Base-by-base conservation (phyloP, 1,140 invertebrate species). In the Plectus sambesii region DNA sequence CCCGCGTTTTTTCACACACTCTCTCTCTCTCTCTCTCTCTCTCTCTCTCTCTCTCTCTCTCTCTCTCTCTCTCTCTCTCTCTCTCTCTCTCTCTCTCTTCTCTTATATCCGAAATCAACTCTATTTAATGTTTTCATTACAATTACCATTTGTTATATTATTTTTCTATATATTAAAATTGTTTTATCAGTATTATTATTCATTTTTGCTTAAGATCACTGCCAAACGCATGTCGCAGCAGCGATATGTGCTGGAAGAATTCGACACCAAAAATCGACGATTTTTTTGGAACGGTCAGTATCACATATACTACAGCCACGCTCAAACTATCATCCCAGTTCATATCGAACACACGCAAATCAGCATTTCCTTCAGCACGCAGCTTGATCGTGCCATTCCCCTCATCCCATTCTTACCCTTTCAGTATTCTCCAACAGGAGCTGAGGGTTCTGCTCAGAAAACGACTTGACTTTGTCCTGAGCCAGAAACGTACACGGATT, bases 401-500 rank as follows among this genome's bases (percentile, higher is more conserved):
- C 55, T 19, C 47, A 36, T 5, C 63, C n/a, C n/a, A n/a, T 61
- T 48, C 72, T 65, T 3, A 85, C 82, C 53, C 81, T 79, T 62
- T 88, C 79, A 29, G 89, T 94, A 60, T 82, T 86, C 53, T 80
- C 73, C 3, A 98, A 70, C 0, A 94, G 72, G 49, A 84, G 75
- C 56, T 83, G 78, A 1, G 80, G 72, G 60, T 84, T 79, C 80
- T 97, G 82, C 66, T 84, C 84, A 0, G 87, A 82, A 77, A 97
- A 98, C 63, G 92, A 86, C 63, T 87, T 83, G 2, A 97, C 88
- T 62, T 85, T 79, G 60, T 97, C 89, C 76, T 97, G 92, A 0
- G 92, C 90, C 40, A 98, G 73, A 69, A 97, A 85, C 68, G 96
- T 89, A 64, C 90, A 96, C 5, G 96, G 74, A 73, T 97, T 98